Evolutionary conservation across 2,888 invertebrate genomes (phyloP), one percentile per base, ranked within the genome.

Genomic region (Noctua comes): DNA sequence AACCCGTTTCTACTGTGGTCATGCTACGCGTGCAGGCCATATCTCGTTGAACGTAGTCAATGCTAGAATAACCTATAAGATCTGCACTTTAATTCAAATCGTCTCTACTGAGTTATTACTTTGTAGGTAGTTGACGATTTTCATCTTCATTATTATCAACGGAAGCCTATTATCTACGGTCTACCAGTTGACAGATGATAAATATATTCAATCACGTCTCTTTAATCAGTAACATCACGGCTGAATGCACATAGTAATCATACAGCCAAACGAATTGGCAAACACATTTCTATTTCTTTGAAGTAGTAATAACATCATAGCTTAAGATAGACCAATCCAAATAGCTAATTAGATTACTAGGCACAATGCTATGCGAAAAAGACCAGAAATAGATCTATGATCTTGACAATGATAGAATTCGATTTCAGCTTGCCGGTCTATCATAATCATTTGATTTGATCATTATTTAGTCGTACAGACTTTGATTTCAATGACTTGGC

Each of bases 221-320:
- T 68, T 2, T n/a, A 80, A 43, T 69, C 31, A 62, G 43, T 68
- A 80, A 36, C 72, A 72, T 54, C 62, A 80, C 16, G 54, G 46
- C 10, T 80, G 31, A 7, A 10, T 73, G 64, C 54, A 81, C 1
- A 48, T 21, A 57, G 48, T 78, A 36, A 81, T 79, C 27, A 51
- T 8, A 13, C 36, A 51, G 16, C 48, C 13, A 68, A 76, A 76
- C 16, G 36, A 68, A 62, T 82, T 80, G 68, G 76, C 83, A 76
- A 59, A 54, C 51, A 54, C 36, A 27, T n/a, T 76, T 51, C 16
- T 46, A 5, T 76, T 80, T 82, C 79, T 82, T 27, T 36, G 83
- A 75, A 79, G 13, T 51, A 36, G 48, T 36, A 6, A 6, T 66
- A 36, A 36, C 43, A 82, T 76, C 76, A 76, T 68, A n/a, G 31